Evolutionary conservation across 1,140 invertebrate species (phyloP).

Genomic region (Zaprionus davidi): DNA sequence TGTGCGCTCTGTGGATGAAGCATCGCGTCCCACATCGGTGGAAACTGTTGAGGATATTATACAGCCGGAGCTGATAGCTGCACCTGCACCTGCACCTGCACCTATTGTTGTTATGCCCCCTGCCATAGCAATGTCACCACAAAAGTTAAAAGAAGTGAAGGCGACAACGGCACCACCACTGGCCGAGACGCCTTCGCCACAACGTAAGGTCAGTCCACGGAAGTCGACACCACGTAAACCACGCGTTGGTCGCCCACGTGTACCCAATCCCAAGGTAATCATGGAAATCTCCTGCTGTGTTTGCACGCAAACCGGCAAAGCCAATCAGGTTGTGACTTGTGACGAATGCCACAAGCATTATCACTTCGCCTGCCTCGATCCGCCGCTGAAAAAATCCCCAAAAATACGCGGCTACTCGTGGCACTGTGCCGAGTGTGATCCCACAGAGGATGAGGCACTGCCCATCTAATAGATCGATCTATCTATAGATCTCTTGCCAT

Average conservation of each 20-base stretch:
- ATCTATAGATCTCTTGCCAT: slow-evolving; percentile 9
- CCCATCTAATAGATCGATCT: slow-evolving; percentile 38
- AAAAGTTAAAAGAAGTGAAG: slow-evolving; percentile 35
- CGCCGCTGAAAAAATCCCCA: slow-evolving; percentile 96
- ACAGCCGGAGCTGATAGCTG: slow-evolving; percentile 28
- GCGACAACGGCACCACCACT: neutral
- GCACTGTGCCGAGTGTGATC: slow-evolving; percentile 98
- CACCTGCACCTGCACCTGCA: slow-evolving; percentile 3
- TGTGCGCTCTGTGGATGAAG: slow-evolving; percentile 78
- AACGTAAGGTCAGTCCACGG: slow-evolving; percentile 64
- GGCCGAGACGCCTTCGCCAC: slow-evolving; percentile 30
- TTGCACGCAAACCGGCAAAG: slow-evolving; percentile 66
- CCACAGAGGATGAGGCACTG: slow-evolving; percentile 86
- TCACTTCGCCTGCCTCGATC: slow-evolving; percentile 96
- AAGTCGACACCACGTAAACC: slow-evolving; percentile 69
- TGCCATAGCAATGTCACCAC: neutral
- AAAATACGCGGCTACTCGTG: slow-evolving; percentile 97
- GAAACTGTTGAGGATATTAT: slow-evolving; percentile 79
- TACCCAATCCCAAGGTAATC: slow-evolving; percentile 49
- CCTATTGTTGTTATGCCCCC: slow-evolving; percentile 18
- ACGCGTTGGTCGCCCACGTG: slow-evolving; percentile 57
- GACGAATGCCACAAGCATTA: slow-evolving; percentile 96
- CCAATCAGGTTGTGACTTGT: slow-evolving; percentile 88
- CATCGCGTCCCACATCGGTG: slow-evolving; percentile 79
- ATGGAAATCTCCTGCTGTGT: slow-evolving; percentile 72